Conservation (phyloP, 1,140 invertebrate genomes). For the Odontomachus brunneus region DNA sequence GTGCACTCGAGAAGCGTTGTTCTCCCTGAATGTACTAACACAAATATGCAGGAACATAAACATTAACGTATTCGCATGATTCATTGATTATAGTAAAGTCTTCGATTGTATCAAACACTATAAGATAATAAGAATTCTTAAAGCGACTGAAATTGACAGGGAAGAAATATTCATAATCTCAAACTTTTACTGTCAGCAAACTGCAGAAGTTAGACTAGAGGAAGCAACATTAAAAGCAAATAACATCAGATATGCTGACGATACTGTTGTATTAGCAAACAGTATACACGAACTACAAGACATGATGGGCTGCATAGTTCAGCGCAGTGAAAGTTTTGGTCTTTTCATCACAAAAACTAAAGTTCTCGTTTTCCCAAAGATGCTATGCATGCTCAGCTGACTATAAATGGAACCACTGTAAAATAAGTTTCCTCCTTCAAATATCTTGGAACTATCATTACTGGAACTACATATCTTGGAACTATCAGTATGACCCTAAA, state of each 20-base stretch:
- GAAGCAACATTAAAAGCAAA: neutral
- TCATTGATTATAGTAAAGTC: neutral
- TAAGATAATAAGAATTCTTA: no score
- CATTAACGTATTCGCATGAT: neutral
- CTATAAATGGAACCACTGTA: neutral
- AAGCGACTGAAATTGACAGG: neutral
- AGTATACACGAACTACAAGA: neutral
- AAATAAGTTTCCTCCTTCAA: neutral
- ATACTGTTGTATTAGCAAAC: neutral
- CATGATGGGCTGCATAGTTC: neutral
- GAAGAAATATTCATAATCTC: constrained; percentile 1
- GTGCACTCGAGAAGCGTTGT: neutral
- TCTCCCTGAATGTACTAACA: neutral
- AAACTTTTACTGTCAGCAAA: constrained; percentile 27
- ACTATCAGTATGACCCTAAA: neutral
- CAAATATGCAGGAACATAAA: constrained; percentile 1
- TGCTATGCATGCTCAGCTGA: neutral
- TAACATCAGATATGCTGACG: neutral
- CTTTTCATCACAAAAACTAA: neutral
- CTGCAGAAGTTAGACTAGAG: neutral
- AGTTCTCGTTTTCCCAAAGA: neutral
- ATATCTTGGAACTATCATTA: constrained; percentile 1
- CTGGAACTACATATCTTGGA: no score
- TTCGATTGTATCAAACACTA: neutral
- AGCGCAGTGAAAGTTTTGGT: neutral